Evolutionary conservation across 2,888 invertebrate species (phyloP).

Genomic region (Mylabris sibirica): DNA sequence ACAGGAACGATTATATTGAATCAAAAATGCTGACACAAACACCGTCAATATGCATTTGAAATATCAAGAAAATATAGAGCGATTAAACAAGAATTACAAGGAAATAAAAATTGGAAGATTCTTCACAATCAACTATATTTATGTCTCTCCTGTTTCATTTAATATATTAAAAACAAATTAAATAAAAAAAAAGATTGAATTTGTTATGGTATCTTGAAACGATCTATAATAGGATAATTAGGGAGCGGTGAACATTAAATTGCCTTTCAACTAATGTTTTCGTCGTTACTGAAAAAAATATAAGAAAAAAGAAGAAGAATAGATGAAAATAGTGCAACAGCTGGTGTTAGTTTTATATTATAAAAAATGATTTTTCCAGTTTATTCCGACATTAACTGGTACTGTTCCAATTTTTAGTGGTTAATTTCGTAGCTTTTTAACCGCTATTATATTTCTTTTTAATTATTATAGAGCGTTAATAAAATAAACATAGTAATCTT

Average conservation of each 20-base stretch:
- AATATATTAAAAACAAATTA: not conserved
- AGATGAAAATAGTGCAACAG: not conserved
- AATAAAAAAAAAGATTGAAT: not conserved
- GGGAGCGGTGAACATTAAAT: constrained; percentile 1
- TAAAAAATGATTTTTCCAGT: not conserved
- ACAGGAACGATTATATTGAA: not conserved
- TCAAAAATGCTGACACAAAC: not conserved
- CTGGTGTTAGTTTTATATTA: not conserved
- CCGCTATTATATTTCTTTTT: not conserved
- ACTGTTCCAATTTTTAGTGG: not conserved
- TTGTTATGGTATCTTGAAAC: not conserved
- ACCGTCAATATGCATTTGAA: not conserved
- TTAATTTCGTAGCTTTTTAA: not conserved
- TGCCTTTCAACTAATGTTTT: not conserved
- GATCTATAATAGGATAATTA: constrained; percentile 2
- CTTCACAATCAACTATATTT: no score
- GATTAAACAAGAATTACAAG: not conserved
- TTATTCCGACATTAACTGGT: not conserved
- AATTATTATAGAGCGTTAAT: not conserved
- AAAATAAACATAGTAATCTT: no score
- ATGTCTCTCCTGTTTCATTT: not conserved
- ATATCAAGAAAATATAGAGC: not conserved
- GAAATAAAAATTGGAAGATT: not conserved
- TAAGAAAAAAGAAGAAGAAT: not conserved
- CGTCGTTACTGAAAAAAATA: not conserved